Evolutionary conservation across 2,113 vertebrate species (phyloP).

Genomic region (Python bivittatus): DNA sequence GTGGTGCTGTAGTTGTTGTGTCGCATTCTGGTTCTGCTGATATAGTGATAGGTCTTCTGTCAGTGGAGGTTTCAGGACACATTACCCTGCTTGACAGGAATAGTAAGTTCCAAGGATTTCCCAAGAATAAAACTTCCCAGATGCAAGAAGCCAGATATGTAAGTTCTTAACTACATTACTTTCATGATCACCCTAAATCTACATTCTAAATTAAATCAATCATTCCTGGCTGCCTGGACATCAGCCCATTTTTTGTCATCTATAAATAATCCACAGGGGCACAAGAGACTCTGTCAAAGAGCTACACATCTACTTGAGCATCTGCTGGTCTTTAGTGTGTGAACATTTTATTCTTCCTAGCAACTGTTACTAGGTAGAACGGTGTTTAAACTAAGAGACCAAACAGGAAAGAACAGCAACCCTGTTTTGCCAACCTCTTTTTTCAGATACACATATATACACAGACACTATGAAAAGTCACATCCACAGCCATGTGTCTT

Average conservation of each 20-base stretch:
- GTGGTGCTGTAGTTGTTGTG: conserved; percentile 38
- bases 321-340: conserved; percentile 37
- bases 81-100: conserved; percentile 59
- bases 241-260: conserved; percentile 44
- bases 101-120: conserved; percentile 48
- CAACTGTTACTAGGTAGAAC: conserved; percentile 29
- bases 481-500: not conserved
- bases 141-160: conserved; percentile 41
- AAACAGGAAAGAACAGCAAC: not conserved
- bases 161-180: conserved; percentile 53
- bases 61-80: conserved; percentile 34
- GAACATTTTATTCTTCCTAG: conserved; percentile 40
- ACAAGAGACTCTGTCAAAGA: conserved; percentile 19
- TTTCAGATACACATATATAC: not conserved
- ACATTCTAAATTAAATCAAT: conserved; percentile 65
- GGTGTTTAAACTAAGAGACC: conserved; percentile 20
- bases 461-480: not conserved
- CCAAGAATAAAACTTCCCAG: conserved; percentile 59
- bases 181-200: conserved; percentile 55
- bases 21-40: conserved; percentile 54
- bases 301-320: conserved; percentile 40
- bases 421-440: not conserved
- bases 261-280: conserved; percentile 59
- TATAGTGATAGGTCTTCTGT: conserved; percentile 55
- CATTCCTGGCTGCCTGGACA: conserved; percentile 49